A percentile compares a stretch with the other conserved stretches of the same genome.
Conservation (phyloP, 2,888 invertebrate species). For the Bhutanitis thaidina region DNA sequence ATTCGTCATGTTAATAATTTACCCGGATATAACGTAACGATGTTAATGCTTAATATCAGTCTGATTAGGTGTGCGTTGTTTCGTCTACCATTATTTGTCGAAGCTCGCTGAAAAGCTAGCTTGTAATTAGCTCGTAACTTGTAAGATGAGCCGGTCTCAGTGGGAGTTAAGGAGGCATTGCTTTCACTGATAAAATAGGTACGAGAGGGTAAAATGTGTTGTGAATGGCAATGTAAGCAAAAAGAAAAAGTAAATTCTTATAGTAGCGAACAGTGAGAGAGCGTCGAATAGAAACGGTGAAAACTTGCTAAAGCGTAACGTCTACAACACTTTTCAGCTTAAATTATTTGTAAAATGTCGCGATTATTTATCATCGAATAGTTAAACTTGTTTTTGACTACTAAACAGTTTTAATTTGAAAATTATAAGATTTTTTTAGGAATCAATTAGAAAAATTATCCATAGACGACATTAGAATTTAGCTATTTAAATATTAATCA, state of each 20-base stretch:
- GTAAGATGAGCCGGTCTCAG: constrained; percentile 35
- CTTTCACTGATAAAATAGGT: constrained; percentile 4
- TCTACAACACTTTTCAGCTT: too few relatives aligned
- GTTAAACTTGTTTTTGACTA: too few relatives aligned
- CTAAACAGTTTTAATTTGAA: too few relatives aligned
- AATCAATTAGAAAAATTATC: too few relatives aligned
- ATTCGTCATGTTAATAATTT: background rate
- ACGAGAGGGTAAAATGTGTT: constrained; percentile 13
- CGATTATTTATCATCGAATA: too few relatives aligned
- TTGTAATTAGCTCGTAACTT: constrained; percentile 52
- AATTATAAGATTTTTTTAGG: too few relatives aligned
- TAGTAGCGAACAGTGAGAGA: constrained; percentile 5
- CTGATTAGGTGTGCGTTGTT: constrained; percentile 13
- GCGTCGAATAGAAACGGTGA: constrained; percentile 1
- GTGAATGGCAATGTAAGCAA: constrained; percentile 11
- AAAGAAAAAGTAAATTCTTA: constrained; percentile 5
- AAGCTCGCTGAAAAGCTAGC: constrained; percentile 43
- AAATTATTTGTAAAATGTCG: too few relatives aligned
- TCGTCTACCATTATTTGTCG: constrained; percentile 43
- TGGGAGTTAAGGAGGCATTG: background rate
- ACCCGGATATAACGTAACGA: background rate
- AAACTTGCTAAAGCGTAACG: background rate
- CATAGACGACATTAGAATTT: too few relatives aligned
- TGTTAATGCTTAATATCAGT: background rate
- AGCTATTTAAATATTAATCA: too few relatives aligned